phyloP scores from a whole-genome alignment of 1,140 invertebrate species.

The Plectus sambesii region DNA sequence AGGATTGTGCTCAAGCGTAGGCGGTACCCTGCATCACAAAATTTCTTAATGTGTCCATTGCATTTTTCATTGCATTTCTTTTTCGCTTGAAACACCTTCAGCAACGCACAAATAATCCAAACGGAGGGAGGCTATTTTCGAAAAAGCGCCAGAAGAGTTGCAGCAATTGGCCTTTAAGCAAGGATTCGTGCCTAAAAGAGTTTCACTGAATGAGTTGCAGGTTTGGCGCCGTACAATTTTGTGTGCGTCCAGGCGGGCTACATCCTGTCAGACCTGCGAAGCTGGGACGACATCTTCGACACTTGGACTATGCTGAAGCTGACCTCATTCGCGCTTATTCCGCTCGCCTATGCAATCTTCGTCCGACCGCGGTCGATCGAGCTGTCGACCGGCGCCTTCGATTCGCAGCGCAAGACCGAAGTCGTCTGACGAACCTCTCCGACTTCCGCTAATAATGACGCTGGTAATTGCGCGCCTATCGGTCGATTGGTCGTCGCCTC shows the following conservation, averaged over 20 bases:
- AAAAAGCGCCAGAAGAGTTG: too few species aligned
- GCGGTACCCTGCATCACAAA: too few species aligned
- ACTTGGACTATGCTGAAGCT: slow-evolving; percentile 50
- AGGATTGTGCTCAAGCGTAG: too few species aligned
- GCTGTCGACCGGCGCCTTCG: neutral
- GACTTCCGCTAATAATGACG: slow-evolving; percentile 22
- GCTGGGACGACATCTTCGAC: slow-evolving; percentile 54
- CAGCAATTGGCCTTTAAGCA: too few species aligned
- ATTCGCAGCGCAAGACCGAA: slow-evolving; percentile 1
- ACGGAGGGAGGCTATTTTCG: too few species aligned
- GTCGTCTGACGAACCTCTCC: slow-evolving; percentile 20
- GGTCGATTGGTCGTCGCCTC: too few species aligned
- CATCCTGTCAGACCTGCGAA: slow-evolving; percentile 52
- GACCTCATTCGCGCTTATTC: slow-evolving; percentile 50
- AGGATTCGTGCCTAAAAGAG: too few species aligned
- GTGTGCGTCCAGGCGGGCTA: slow-evolving; percentile 56
- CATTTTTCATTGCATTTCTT: too few species aligned
- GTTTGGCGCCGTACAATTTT: slow-evolving; percentile 59
- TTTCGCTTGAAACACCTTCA: too few species aligned
- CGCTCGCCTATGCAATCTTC: slow-evolving; percentile 46
- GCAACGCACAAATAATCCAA: too few species aligned
- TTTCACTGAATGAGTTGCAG: slow-evolving; percentile 50
- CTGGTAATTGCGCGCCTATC: too few species aligned
- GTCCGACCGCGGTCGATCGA: slow-evolving; percentile 18
- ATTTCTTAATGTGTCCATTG: too few species aligned